phyloP scores from a whole-genome alignment of 2,113 vertebrate genomes.

The Mastomys coucha region DNA sequence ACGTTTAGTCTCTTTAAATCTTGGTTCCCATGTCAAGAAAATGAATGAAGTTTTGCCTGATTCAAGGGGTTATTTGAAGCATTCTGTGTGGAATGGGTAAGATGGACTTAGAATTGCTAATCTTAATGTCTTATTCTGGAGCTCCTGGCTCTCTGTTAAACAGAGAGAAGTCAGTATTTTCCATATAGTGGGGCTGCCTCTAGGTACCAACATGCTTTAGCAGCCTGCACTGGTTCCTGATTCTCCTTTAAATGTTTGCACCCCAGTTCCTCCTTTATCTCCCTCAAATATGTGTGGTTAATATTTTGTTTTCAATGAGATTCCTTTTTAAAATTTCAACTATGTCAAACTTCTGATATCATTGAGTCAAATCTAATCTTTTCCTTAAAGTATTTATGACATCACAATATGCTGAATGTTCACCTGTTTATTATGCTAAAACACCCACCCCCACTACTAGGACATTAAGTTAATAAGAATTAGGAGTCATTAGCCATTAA shows the following conservation, averaged over 20 bases:
- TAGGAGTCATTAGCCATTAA: not conserved
- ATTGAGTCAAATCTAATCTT: not conserved
- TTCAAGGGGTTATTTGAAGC: not conserved
- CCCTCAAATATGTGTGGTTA: not conserved
- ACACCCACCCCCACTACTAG: not conserved
- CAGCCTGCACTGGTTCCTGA: not conserved
- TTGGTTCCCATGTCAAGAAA: not conserved
- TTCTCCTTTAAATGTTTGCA: not conserved
- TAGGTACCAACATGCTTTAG: not conserved
- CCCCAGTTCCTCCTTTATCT: not conserved
- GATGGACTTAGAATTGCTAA: not conserved
- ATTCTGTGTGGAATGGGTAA: not conserved
- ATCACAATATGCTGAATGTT: not conserved
- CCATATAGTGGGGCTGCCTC: not conserved
- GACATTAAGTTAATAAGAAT: not conserved
- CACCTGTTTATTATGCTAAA: not conserved
- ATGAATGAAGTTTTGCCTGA: not conserved
- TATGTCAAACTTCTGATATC: not conserved
- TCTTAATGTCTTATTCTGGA: not conserved
- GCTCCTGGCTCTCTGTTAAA: not conserved
- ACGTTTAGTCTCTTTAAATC: not conserved
- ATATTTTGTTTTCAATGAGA: not conserved
- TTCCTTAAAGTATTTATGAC: not conserved
- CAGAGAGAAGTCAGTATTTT: not conserved
- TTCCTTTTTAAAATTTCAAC: constrained; percentile 27